These are phyloP conservation scores for Catocala fraxini DNA, from an alignment of 2,888 invertebrate genomes.

Conservation along the genomic window DNA sequence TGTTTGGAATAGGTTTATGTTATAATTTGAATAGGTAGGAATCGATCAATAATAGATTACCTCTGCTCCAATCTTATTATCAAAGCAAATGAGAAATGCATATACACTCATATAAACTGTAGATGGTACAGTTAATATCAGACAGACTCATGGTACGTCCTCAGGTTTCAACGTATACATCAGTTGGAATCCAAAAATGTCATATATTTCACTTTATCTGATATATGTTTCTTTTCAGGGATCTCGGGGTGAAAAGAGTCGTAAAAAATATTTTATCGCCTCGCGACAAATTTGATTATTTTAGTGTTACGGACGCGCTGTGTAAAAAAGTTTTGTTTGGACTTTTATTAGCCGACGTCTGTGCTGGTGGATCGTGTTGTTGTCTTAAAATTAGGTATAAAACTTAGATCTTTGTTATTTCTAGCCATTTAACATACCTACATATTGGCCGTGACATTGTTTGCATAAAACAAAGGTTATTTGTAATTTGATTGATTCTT, in stretches of 20 bases:
- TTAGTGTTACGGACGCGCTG: conserved; percentile 14
- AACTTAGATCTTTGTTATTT: no score
- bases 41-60: no score
- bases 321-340: conserved; percentile 16
- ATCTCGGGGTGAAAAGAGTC: conserved; percentile 20
- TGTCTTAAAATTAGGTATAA: conserved; percentile 10
- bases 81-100: no score
- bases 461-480: no score
- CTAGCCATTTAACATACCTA: no score
- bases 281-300: conserved; percentile 26
- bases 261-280: conserved; percentile 25
- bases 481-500: no score
- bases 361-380: conserved; percentile 8
- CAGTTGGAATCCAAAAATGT: conserved; percentile 5
- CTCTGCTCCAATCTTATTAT: no score
- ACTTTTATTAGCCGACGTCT: conserved; percentile 14
- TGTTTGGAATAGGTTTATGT: no score
- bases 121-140: no score
- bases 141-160: background rate
- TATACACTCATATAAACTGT: no score
- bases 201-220: conserved; percentile 22
- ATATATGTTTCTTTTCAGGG: conserved; percentile 21
- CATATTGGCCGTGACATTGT: no score
- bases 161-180: conserved; percentile 3
- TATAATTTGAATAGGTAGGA: no score